Evolutionary conservation across 2,797 vertebrate genomes (phyloP), one percentile per base, ranked within the genome.

Genomic region (Acrossocheilus fasciatus): DNA sequence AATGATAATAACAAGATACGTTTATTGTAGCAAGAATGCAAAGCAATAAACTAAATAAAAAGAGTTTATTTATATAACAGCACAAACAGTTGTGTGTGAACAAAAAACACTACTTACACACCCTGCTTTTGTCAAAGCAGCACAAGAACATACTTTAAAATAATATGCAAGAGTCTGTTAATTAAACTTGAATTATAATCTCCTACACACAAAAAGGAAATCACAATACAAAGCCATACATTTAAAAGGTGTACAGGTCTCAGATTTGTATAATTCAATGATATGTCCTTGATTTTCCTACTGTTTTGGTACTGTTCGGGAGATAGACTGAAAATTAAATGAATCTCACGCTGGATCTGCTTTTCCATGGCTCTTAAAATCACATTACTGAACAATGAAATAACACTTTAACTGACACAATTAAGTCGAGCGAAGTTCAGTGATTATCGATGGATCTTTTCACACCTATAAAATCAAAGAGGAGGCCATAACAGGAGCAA

Each of bases 361-460:
- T 36, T 74, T 50, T 52, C 47, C 73, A 76, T 4, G 2, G 47
- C 59, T 77, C 14, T 68, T 15, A 11, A 68, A 84, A 45, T 54
- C 66, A 73, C 18, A 47, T n/a, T 2, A 45, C 39, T 70, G 3
- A 45, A 45, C 54, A 57, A 70, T 34, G 20, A 79, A 70, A 79
- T 34, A 72, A 70, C 50, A 74, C 39, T 34, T 78, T 76, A 50
- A 66, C 47, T 17, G 79, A 59, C 10, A 10, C 45, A 41, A 72
- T 69, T 45, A 59, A 79, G 64, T 47, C 15, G 41, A 62, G 45
- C 52, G 62, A 80, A 80, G 77, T 73, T 36, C 52, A 86, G 20
- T 62, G 26, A 80, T 72, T 62, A 86, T 73, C 72, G 77, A 72
- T 50, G 17, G 7, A 47, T 64, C 6, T 68, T 72, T 86, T 64